Evolutionary conservation across 37 sponge, comb jelly and placozoan genomes (phyloP).

Genomic region (Amphimedon queenslandica): DNA sequence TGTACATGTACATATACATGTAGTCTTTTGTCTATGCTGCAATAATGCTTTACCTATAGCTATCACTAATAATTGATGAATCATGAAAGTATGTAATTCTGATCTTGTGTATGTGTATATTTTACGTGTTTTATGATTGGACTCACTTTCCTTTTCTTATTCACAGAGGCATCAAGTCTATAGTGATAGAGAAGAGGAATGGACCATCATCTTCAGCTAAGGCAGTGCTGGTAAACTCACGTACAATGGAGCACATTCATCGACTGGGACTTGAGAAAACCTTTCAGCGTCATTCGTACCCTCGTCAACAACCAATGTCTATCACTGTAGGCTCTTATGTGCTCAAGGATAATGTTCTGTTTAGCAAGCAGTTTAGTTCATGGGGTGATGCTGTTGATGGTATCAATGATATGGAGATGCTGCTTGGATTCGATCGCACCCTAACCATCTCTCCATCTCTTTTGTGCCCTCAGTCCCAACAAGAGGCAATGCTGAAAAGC

Average conservation of each 20-base stretch:
- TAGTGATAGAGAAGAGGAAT: conserved; percentile 51
- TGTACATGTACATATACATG: neutral
- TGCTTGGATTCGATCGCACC: conserved; percentile 1
- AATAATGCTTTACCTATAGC: too few species aligned
- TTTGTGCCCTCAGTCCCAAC: conserved; percentile 45
- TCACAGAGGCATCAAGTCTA: conserved; percentile 45
- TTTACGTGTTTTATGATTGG: neutral
- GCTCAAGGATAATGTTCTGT: neutral
- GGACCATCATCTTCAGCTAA: conserved; percentile 43
- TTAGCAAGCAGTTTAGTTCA: conserved; percentile 23
- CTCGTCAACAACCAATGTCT: conserved; percentile 26
- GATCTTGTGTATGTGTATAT: neutral
- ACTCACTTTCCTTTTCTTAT: neutral
- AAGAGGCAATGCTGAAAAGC: conserved; percentile 59
- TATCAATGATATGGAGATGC: conserved; percentile 3
- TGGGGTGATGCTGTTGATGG: conserved; percentile 57
- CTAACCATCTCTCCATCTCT: conserved; percentile 16
- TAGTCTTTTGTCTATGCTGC: neutral
- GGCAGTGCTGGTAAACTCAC: conserved; percentile 31
- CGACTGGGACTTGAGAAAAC: conserved; percentile 47
- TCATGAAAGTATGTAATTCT: neutral
- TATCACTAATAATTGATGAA: too few species aligned
- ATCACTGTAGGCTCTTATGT: neutral
- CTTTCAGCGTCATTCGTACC: conserved; percentile 35
- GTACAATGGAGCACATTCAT: conserved; percentile 74